These are phyloP conservation scores for Palloptera scutellata DNA, from an alignment of 2,888 invertebrate genomes.

Conservation along the genomic window DNA sequence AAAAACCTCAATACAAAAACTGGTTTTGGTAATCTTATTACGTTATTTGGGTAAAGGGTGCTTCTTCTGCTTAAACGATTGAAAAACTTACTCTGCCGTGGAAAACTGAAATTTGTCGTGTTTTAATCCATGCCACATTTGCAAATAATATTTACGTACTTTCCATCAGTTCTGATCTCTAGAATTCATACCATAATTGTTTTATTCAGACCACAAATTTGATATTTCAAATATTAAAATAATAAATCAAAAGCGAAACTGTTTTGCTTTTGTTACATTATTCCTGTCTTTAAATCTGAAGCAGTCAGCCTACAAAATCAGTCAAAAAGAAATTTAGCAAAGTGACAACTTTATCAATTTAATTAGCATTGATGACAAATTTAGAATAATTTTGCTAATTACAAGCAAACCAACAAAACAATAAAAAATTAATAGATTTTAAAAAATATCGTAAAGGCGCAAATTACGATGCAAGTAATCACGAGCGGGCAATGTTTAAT, in stretches of 20 bases:
- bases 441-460: neutral
- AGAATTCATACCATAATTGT: too few relatives aligned
- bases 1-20: too few relatives aligned
- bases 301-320: neutral
- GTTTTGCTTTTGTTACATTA: neutral
- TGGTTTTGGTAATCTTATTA: too few relatives aligned
- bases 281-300: neutral
- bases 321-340: neutral
- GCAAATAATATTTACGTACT: too few relatives aligned
- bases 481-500: neutral
- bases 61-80: too few relatives aligned
- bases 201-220: neutral
- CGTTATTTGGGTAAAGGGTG: too few relatives aligned
- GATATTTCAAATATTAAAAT: neutral
- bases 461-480: constrained; percentile 9
- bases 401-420: neutral
- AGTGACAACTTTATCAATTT: constrained; percentile 6
- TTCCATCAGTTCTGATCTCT: too few relatives aligned
- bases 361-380: constrained; percentile 26
- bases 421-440: neutral
- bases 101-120: too few relatives aligned
- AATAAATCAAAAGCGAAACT: too few relatives aligned
- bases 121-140: too few relatives aligned
- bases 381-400: constrained; percentile 26
- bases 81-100: too few relatives aligned